A percentile compares a stretch with the other conserved stretches of the same genome.
phyloP scores from a whole-genome alignment of 1,140 invertebrate species.

The Panagrolaimus sp. region DNA sequence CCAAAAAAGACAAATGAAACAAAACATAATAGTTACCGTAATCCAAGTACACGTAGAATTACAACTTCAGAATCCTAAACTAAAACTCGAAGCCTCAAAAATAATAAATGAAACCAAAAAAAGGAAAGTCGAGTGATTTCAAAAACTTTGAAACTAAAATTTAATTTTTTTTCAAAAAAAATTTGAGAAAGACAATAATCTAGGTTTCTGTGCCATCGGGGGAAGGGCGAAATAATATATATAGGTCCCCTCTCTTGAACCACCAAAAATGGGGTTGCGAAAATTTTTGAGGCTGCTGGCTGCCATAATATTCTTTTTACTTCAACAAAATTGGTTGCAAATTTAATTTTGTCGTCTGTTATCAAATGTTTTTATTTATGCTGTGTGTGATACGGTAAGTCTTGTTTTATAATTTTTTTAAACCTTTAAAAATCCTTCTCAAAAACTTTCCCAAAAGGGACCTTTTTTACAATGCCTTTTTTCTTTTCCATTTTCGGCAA shows the following conservation, averaged over 20 bases:
- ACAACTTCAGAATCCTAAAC: too few species aligned
- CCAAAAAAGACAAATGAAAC: background rate
- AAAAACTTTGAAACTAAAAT: background rate
- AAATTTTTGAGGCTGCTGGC: background rate
- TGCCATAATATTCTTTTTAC: background rate
- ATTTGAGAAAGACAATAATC: background rate
- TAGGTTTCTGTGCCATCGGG: conserved; percentile 17
- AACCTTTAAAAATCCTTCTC: background rate
- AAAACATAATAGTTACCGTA: background rate
- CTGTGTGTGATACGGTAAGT: background rate
- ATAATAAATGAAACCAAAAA: background rate
- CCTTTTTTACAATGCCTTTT: background rate
- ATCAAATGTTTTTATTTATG: background rate
- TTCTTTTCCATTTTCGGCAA: background rate
- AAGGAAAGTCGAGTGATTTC: background rate
- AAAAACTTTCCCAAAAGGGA: background rate
- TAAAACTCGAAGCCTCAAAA: too few species aligned
- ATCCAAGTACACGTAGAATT: background rate
- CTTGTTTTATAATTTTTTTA: background rate
- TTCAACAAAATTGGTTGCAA: background rate
- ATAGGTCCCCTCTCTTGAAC: background rate
- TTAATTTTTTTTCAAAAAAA: background rate
- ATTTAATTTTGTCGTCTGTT: background rate
- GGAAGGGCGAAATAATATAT: background rate
- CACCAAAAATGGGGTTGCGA: conserved; percentile 10